phyloP scores from a whole-genome alignment of 2,888 invertebrate genomes.

The Druceiella hillmani region DNA sequence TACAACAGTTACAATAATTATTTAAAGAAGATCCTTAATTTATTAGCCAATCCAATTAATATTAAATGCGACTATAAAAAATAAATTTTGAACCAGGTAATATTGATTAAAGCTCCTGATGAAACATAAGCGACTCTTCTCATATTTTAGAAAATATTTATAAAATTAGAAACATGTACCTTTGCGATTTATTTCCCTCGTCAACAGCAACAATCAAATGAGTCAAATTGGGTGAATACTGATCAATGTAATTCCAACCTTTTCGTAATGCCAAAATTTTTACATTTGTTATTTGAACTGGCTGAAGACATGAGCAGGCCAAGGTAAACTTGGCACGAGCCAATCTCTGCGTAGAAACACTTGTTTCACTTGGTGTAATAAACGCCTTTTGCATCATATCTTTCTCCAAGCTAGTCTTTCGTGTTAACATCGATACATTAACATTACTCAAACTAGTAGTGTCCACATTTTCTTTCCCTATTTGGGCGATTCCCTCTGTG shows the following conservation, averaged over 20 bases:
- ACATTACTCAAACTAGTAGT: slow-evolving; percentile 38
- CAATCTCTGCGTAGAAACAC: background rate
- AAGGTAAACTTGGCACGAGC: slow-evolving; percentile 3
- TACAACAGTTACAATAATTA: too few species aligned
- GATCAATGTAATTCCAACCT: slow-evolving; percentile 35
- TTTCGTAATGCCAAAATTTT: slow-evolving; percentile 9
- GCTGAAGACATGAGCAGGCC: slow-evolving; percentile 33
- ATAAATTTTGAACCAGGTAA: too few species aligned
- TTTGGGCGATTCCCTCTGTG: slow-evolving; percentile 33
- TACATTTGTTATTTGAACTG: slow-evolving; percentile 12
- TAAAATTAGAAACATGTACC: slow-evolving; percentile 29
- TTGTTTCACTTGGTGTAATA: slow-evolving; percentile 20
- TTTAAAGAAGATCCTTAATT: too few species aligned
- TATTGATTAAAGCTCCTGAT: too few species aligned
- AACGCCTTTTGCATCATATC: slow-evolving; percentile 22
- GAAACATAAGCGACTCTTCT: background rate
- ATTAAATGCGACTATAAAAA: too few species aligned
- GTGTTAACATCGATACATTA: slow-evolving; percentile 25
- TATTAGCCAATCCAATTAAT: too few species aligned
- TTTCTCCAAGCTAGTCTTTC: slow-evolving; percentile 21
- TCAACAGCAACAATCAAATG: slow-evolving; percentile 45
- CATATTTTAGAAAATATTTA: background rate
- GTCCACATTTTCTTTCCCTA: slow-evolving; percentile 39
- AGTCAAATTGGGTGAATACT: slow-evolving; percentile 36
- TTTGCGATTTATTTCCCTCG: slow-evolving; percentile 38